phyloP scores from a whole-genome alignment of 1,140 invertebrate species.

The Atta cephalotes region DNA sequence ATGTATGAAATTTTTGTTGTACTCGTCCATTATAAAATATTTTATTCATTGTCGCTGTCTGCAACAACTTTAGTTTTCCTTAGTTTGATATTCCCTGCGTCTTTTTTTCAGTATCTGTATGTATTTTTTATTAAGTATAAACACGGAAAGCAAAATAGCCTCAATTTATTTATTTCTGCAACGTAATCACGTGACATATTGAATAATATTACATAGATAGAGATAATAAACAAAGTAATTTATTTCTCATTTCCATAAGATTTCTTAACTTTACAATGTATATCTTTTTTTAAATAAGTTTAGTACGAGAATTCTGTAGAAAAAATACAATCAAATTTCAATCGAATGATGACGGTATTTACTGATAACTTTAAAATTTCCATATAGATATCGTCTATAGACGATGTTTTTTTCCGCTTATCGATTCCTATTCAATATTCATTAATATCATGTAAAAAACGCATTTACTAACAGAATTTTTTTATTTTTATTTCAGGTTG shows the following conservation, averaged over 20 bases:
- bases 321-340: neutral
- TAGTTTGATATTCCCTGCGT: neutral
- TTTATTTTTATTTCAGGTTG: constrained; percentile 14
- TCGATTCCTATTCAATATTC: neutral
- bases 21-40: neutral
- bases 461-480: neutral
- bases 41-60: constrained; percentile 31
- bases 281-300: neutral
- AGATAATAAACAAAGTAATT: neutral
- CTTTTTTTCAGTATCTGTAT: neutral
- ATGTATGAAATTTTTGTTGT: neutral
- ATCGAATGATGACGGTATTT: neutral
- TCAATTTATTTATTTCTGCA: neutral
- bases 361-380: neutral
- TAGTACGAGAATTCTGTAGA: neutral
- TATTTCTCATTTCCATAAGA: neutral
- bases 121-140: constrained; percentile 3
- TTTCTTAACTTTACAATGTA: neutral
- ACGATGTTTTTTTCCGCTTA: neutral
- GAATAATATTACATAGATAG: neutral
- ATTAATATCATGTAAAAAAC: neutral
- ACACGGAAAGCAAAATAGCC: neutral
- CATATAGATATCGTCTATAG: constrained; percentile 1
- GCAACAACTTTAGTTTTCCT: neutral
- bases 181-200: neutral